phyloP scores from a whole-genome alignment of 2,113 vertebrate genomes.

The Stegostoma tigrinum region DNA sequence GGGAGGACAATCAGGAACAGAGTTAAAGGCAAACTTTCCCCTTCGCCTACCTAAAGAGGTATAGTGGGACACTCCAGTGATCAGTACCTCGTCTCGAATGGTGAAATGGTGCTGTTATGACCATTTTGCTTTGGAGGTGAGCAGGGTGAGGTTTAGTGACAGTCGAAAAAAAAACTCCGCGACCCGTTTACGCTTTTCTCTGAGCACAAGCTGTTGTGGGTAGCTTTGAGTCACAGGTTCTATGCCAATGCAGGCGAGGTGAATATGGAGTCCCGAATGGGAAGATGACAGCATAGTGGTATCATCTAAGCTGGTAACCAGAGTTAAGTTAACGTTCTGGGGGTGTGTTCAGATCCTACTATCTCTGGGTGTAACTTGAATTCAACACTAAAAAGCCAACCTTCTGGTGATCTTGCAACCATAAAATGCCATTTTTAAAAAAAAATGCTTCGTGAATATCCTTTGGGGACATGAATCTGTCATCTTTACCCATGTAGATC shows the following conservation, averaged over 20 bases:
- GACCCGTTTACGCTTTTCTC: background rate
- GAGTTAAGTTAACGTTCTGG: no score
- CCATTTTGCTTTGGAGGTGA: background rate
- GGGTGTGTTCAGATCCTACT: no score
- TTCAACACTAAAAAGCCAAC: no score
- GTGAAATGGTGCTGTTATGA: background rate
- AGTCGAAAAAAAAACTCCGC: background rate
- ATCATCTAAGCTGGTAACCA: no score
- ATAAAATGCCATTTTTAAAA: no score
- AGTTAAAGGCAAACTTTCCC: background rate
- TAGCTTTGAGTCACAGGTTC: background rate
- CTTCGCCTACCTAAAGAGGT: background rate
- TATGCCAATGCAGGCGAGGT: background rate
- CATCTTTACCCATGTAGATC: no score
- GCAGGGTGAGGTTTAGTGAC: background rate
- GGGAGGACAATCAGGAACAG: no score
- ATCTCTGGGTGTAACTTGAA: no score
- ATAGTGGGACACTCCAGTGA: background rate
- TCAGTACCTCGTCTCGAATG: background rate
- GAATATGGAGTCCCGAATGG: background rate
- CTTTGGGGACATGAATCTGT: no score
- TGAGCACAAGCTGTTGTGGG: background rate
- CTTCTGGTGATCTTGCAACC: no score
- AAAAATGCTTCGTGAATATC: no score
- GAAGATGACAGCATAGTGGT: no score